Conservation (phyloP, 2,113 vertebrate genomes). For the Cromileptes altivelis region DNA sequence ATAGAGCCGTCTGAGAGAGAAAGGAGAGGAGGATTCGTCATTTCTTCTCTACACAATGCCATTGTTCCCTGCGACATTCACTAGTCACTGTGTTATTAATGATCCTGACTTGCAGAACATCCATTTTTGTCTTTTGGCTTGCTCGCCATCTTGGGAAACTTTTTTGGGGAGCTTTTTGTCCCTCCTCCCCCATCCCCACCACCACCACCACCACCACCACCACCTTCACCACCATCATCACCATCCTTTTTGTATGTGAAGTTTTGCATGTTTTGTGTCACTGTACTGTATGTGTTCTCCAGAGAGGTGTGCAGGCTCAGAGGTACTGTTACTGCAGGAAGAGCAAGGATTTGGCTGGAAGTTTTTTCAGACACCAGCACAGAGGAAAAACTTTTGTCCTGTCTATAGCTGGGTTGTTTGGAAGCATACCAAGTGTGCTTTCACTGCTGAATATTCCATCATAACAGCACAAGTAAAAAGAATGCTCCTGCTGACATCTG, state of each 20-base stretch:
- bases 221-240: background rate
- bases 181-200: background rate
- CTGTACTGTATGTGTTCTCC: background rate
- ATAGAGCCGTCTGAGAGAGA: conserved; percentile 74
- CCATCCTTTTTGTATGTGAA: conserved; percentile 1
- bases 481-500: conserved; percentile 2
- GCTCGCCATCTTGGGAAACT: conserved; percentile 20
- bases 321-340: background rate
- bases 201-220: background rate
- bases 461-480: background rate
- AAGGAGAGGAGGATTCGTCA: conserved; percentile 81
- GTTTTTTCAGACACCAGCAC: conserved; percentile 1
- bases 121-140: conserved; percentile 62
- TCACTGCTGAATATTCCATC: background rate
- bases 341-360: conserved; percentile 11
- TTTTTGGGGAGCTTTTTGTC: conserved; percentile 37
- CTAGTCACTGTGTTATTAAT: conserved; percentile 83
- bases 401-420: conserved; percentile 1
- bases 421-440: background rate
- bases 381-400: conserved; percentile 1
- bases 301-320: conserved; percentile 18
- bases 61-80: conserved; percentile 82
- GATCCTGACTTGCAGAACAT: conserved; percentile 68
- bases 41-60: conserved; percentile 84
- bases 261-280: conserved; percentile 12